Percentiles rank a stretch among this genome's conserved stretches.
These are phyloP conservation scores for Callorhinus ursinus DNA, from an alignment of 2,113 vertebrate species.

Conservation along the genomic window DNA sequence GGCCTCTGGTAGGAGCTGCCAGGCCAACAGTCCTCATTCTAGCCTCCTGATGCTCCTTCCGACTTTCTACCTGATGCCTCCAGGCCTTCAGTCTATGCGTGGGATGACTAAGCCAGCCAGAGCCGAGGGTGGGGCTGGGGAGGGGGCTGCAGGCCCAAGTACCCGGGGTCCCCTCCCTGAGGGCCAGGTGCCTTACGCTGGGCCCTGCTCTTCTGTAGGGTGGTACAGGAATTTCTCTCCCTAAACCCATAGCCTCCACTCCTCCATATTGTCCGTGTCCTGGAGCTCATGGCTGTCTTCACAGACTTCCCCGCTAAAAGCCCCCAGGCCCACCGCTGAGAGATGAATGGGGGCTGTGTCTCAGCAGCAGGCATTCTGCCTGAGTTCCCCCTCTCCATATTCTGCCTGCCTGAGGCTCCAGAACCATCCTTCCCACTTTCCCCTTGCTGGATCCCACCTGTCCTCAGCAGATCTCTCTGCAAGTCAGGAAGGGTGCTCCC, in stretches of 20 bases:
- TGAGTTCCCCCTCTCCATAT: background rate
- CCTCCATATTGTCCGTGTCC: background rate
- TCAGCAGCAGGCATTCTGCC: background rate
- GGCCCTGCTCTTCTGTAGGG: background rate
- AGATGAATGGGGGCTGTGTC: fast-evolving
- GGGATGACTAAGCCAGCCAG: background rate
- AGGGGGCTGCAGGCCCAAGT: background rate
- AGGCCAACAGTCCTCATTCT: background rate
- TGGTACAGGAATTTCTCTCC: background rate
- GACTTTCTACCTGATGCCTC: background rate
- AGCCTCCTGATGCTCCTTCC: background rate
- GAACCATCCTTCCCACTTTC: background rate
- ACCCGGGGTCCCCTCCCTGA: background rate
- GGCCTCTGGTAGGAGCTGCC: background rate
- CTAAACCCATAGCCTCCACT: background rate
- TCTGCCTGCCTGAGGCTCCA: background rate
- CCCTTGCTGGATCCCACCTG: background rate
- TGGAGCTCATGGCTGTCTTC: background rate
- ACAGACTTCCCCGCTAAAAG: too few relatives aligned
- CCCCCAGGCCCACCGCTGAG: background rate
- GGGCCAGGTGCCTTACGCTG: too few relatives aligned
- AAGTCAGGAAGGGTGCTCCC: background rate
- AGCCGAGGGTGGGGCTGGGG: too few relatives aligned
- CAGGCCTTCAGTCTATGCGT: background rate
- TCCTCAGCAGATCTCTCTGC: background rate